Conservation (phyloP, 2,113 vertebrate genomes). For the Oreocharis arfaki region DNA sequence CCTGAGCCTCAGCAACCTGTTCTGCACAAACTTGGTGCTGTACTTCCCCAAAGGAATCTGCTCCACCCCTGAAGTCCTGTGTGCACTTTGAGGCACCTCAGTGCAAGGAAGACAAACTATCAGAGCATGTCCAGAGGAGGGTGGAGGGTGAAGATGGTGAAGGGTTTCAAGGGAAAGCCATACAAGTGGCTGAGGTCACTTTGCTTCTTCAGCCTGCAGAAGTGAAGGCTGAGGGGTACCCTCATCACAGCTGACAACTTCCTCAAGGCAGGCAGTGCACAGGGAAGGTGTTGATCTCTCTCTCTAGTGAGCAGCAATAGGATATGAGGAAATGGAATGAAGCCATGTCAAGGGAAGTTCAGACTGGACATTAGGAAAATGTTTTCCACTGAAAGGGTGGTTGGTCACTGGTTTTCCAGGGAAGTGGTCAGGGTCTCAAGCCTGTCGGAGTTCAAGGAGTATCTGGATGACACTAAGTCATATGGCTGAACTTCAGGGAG, state of each 20-base stretch:
- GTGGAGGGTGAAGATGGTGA: background rate
- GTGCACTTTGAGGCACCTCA: background rate
- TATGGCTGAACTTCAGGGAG: background rate
- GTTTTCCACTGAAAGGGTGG: background rate
- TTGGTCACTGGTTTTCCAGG: background rate
- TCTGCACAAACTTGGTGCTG: background rate
- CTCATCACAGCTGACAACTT: background rate
- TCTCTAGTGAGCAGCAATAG: background rate
- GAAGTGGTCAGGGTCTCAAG: background rate
- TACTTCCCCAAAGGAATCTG: background rate
- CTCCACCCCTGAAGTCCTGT: background rate
- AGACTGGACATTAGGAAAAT: background rate
- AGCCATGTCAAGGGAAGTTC: background rate
- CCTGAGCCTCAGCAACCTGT: background rate
- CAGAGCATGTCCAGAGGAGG: background rate
- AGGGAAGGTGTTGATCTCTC: background rate
- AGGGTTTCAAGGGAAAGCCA: background rate
- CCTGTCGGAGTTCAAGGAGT: background rate
- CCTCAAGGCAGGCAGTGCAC: accelerated
- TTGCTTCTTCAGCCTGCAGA: background rate
- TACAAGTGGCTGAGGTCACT: background rate
- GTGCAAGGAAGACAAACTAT: background rate
- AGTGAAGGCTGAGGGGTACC: background rate
- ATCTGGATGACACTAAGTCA: background rate
- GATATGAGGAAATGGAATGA: background rate